Evolutionary conservation across 2,888 invertebrate genomes (phyloP), one percentile per base, ranked within the genome.

Genomic region (Rhaphigaster nebulosa): DNA sequence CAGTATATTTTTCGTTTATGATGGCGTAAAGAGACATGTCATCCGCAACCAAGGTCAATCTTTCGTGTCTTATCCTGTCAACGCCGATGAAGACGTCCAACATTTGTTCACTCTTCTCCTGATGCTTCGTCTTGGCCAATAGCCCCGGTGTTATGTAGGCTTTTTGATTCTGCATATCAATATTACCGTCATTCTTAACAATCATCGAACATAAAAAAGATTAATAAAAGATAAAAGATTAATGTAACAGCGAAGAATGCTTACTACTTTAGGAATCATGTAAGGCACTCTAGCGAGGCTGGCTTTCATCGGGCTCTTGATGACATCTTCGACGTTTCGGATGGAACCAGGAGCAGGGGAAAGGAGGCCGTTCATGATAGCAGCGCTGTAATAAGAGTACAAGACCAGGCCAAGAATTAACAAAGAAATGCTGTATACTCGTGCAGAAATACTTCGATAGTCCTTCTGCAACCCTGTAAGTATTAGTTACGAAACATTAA

Each of bases 331-430:
- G 3, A 54, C 52, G 70, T 87, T 90, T 23, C 80, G 90, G 56
- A 92, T 92, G 20, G 91, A 91, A 41, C 90, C 91, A 29, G 92
- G 92, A 13, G 92, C 91, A 18, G 92, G 92, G n/a, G 92, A 91
- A n/a, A 92, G 91, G 45, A 92, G 91, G 34, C 91, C 91, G 29
- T 92, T 92, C 91, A 92, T 92, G 52, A 92, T 92, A 18, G 92
- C 91, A n/a, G 92, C 92, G 76, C 92, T 92, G 90, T 92, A 92
- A 91, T 92, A 92, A 34, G 92, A 91, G 50, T 91, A 91, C 60
- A 92, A 34, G 38, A 92, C 91, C 18, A 92, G 90, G 70, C 92
- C 90, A 29, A 92, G 88, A 56, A 92, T 89, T 26, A 92, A 89
- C n/a, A 92, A 45, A 34, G 87, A 91, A 50, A 92, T 80, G 38